phyloP scores from a whole-genome alignment of 2,797 vertebrate genomes.

The Xyrichtys novacula region DNA sequence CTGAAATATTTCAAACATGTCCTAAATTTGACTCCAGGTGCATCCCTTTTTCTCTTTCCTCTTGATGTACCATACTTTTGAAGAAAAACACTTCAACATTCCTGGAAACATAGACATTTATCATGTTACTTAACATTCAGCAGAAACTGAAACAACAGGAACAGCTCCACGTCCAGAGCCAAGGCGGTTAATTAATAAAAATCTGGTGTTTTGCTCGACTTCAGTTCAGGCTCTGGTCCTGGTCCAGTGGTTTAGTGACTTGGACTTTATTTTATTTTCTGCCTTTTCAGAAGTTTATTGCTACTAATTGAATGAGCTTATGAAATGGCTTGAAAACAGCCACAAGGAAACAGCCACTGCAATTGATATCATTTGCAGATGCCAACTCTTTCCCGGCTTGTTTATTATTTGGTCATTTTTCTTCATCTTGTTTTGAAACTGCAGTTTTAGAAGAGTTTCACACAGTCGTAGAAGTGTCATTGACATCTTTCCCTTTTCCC shows the following conservation, averaged over 20 bases:
- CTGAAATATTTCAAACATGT: too few species aligned
- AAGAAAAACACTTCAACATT: too few species aligned
- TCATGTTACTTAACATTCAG: too few species aligned
- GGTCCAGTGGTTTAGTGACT: too few species aligned
- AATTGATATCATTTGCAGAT: constrained; percentile 47
- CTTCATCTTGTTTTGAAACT: constrained; percentile 55
- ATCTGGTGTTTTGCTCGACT: constrained; percentile 45
- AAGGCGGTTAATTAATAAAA: constrained; percentile 48
- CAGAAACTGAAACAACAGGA: too few species aligned
- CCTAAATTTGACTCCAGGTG: too few species aligned
- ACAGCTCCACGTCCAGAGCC: constrained; percentile 45
- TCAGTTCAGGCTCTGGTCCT: constrained; percentile 16
- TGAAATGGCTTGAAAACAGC: constrained; percentile 51
- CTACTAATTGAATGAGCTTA: constrained; percentile 63
- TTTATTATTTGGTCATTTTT: constrained; percentile 47
- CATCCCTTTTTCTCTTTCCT: too few species aligned
- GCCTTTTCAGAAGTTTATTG: constrained; percentile 41
- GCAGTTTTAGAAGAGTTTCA: constrained; percentile 13
- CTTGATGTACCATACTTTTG: too few species aligned
- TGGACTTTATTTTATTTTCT: constrained; percentile 23
- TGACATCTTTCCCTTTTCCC: constrained; percentile 47
- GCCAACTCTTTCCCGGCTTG: constrained; percentile 51
- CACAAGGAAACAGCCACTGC: constrained; percentile 53
- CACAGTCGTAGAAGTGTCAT: constrained; percentile 48
- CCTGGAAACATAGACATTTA: too few species aligned